Evolutionary conservation across 2,888 invertebrate genomes (phyloP).

Genomic region (Yponomeuta malinellus): DNA sequence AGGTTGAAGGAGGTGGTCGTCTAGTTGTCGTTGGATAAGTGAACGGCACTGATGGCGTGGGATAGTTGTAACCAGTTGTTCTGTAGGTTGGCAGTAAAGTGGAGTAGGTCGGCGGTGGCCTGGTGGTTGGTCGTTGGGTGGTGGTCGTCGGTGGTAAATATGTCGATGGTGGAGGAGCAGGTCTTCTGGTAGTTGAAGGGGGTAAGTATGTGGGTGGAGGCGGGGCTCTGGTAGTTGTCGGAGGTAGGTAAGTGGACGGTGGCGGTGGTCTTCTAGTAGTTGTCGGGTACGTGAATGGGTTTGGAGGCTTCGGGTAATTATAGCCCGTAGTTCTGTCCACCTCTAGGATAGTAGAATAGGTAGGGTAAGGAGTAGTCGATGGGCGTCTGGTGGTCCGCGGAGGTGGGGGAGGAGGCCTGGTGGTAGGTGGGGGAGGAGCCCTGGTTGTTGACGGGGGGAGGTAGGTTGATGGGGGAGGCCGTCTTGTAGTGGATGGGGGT

Average conservation of each 20-base stretch:
- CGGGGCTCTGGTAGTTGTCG: conserved; percentile 21
- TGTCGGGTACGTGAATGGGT: conserved; percentile 43
- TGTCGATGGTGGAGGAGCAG: conserved; percentile 15
- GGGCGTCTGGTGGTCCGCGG: conserved; percentile 15
- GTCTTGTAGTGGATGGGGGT: conserved; percentile 21
- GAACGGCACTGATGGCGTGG: conserved; percentile 26
- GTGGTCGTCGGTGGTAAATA: conserved; percentile 16
- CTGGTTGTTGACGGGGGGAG: conserved; percentile 15
- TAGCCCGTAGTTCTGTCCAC: conserved; percentile 41
- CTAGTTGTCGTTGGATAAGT: conserved; percentile 25
- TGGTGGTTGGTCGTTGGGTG: conserved; percentile 17
- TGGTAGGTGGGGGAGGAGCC: conserved; percentile 18
- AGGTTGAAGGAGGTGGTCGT: conserved; percentile 16
- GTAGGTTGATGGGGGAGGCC: conserved; percentile 19
- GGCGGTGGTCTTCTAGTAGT: conserved; percentile 24
- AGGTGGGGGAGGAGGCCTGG: conserved; percentile 20
- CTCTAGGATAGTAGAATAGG: conserved; percentile 28
- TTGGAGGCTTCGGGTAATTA: conserved; percentile 36
- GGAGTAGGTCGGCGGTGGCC: conserved; percentile 13
- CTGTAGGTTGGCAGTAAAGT: conserved; percentile 7
- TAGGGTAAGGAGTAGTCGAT: conserved; percentile 28
- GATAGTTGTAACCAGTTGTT: conserved; percentile 19
- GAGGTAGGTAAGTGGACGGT: conserved; percentile 20
- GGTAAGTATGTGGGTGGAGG: conserved; percentile 22
- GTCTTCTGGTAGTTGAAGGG: conserved; percentile 17